These are phyloP conservation scores for Pyrrhura leucotis DNA, from an alignment of 2,797 vertebrate genomes.

Conservation along the genomic window DNA sequence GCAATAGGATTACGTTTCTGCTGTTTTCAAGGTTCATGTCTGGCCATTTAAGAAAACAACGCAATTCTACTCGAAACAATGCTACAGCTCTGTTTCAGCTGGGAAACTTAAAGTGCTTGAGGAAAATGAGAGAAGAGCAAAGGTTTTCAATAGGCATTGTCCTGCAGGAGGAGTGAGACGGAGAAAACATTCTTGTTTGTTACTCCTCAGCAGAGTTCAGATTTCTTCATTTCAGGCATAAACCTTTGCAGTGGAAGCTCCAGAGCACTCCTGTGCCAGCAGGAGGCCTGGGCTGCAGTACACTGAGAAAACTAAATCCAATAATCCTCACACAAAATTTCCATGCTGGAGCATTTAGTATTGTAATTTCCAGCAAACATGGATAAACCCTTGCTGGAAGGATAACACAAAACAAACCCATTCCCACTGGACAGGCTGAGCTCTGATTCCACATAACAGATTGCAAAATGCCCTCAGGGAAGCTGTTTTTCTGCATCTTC, in stretches of 20 bases:
- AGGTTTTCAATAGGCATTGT: background rate
- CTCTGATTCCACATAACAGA: background rate
- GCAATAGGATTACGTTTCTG: background rate
- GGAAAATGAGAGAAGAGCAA: background rate
- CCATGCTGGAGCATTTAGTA: background rate
- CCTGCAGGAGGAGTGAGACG: background rate
- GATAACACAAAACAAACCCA: constrained; percentile 12
- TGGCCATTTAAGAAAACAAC: background rate
- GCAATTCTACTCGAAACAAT: background rate
- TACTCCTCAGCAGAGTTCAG: background rate
- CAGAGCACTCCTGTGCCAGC: background rate
- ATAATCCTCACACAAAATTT: constrained; percentile 60
- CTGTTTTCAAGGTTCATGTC: background rate
- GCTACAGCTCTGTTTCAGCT: background rate
- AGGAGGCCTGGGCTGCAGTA: background rate
- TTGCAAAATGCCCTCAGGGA: background rate
- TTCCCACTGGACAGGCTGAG: background rate
- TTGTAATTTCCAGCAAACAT: constrained; percentile 36
- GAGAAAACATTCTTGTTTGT: constrained; percentile 4
- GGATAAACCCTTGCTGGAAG: constrained; percentile 34
- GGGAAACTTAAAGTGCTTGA: background rate
- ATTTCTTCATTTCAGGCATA: background rate
- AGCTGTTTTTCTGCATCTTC: background rate
- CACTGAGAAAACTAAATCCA: constrained; percentile 11
- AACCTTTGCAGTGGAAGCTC: constrained; percentile 10